Evolutionary conservation across 2,888 invertebrate species (phyloP).

Genomic region (Julus scandinavius): DNA sequence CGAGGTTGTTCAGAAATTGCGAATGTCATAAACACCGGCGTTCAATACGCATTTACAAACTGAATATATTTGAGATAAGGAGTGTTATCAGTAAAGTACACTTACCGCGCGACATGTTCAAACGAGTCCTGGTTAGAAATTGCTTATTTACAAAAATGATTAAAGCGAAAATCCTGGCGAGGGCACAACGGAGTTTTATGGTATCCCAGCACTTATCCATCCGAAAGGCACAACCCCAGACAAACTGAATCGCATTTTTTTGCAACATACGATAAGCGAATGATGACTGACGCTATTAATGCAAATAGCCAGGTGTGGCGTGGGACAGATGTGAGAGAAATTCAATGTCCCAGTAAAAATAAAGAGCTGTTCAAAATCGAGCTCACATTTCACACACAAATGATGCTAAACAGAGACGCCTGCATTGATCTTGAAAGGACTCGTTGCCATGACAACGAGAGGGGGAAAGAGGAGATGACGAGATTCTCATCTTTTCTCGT

Average conservation of each 20-base stretch:
- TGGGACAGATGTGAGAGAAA: neutral
- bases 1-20: neutral
- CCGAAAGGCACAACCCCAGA: too few relatives aligned
- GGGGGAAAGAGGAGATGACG: neutral
- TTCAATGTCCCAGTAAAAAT: neutral
- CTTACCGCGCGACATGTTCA: neutral
- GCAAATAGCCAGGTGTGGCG: neutral
- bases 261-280: neutral
- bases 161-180: neutral
- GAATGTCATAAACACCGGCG: neutral
- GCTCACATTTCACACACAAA: neutral
- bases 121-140: neutral
- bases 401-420: constrained; percentile 39
- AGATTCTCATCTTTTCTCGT: constrained; percentile 36
- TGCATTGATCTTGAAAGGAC: neutral
- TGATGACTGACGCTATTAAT: neutral
- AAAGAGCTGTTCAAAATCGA: neutral
- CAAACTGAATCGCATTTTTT: neutral
- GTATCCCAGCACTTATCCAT: neutral
- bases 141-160: neutral
- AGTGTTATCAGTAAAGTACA: neutral
- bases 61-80: neutral
- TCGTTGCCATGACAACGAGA: constrained; percentile 30
- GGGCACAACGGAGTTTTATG: neutral
- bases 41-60: neutral